These are phyloP conservation scores for Argentina silus DNA, from an alignment of 2,797 vertebrate species.

Conservation along the genomic window DNA sequence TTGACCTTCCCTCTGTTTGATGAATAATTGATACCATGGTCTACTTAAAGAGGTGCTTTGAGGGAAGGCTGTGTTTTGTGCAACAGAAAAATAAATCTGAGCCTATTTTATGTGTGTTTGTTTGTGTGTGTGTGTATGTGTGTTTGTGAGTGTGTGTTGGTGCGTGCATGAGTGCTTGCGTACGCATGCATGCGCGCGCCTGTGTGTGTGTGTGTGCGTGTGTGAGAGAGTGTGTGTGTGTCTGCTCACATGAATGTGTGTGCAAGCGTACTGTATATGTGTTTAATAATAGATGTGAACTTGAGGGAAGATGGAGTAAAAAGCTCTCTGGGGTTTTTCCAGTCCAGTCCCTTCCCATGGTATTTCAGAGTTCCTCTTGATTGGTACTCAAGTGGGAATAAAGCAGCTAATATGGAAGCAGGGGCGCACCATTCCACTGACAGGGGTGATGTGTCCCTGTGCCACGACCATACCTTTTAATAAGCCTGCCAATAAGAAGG, in stretches of 20 bases:
- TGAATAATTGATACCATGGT: constrained; percentile 47
- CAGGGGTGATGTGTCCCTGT: constrained; percentile 24
- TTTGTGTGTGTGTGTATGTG: constrained; percentile 9
- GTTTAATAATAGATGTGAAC: constrained; percentile 61
- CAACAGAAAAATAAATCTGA: not conserved
- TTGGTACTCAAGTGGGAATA: not conserved
- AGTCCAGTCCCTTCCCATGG: constrained; percentile 10
- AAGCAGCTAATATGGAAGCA: constrained; percentile 29
- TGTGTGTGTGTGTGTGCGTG: constrained; percentile 2
- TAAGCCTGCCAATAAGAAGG: not conserved
- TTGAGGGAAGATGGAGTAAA: constrained; percentile 39
- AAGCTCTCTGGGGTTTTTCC: constrained; percentile 27
- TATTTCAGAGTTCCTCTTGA: constrained; percentile 21
- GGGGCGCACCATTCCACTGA: constrained; percentile 35
- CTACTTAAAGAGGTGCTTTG: constrained; percentile 25
- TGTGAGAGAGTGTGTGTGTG: not conserved
- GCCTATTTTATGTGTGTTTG: not conserved
- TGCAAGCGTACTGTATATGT: constrained; percentile 24
- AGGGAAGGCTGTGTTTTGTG: not conserved
- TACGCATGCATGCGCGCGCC: not conserved
- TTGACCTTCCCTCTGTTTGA: not conserved
- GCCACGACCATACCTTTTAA: not conserved
- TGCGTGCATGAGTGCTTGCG: not conserved
- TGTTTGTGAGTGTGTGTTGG: not conserved
- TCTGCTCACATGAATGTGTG: constrained; percentile 1